Evolutionary conservation across 1,140 invertebrate species (phyloP).

Genomic region (Pachypeltis micranthus): DNA sequence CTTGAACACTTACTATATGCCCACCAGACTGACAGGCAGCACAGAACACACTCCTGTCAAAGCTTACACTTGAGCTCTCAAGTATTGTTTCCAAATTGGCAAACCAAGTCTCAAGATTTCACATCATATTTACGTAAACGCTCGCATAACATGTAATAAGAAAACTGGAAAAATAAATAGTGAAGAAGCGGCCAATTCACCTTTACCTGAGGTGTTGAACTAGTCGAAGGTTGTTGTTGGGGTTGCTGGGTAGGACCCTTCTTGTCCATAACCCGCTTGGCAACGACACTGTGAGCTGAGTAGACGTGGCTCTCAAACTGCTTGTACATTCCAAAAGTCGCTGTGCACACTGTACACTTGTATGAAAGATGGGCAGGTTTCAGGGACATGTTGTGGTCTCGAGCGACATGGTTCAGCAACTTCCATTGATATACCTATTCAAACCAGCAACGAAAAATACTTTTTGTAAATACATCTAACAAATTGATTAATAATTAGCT

Average conservation of each 20-base stretch:
- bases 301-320: constrained; percentile 90
- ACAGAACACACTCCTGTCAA: too few relatives aligned
- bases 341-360: constrained; percentile 88
- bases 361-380: constrained; percentile 86
- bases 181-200: too few relatives aligned
- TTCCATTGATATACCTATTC: constrained; percentile 82
- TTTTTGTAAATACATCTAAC: background rate
- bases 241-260: constrained; percentile 38
- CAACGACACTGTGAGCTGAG: constrained; percentile 75
- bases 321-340: constrained; percentile 89
- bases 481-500: too few relatives aligned
- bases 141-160: too few relatives aligned
- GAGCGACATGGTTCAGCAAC: constrained; percentile 74
- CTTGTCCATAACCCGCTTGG: constrained; percentile 66
- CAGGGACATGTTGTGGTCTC: constrained; percentile 78
- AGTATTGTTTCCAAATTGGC: too few relatives aligned
- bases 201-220: constrained; percentile 30
- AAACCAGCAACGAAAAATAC: background rate
- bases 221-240: constrained; percentile 19
- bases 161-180: too few relatives aligned
- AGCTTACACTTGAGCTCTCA: too few relatives aligned
- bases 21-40: too few relatives aligned
- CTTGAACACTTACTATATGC: too few relatives aligned
- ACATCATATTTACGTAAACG: too few relatives aligned
- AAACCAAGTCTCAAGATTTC: too few relatives aligned